Conservation (phyloP, 2,797 vertebrate genomes). For the Cynodonichthys magdalenae region DNA sequence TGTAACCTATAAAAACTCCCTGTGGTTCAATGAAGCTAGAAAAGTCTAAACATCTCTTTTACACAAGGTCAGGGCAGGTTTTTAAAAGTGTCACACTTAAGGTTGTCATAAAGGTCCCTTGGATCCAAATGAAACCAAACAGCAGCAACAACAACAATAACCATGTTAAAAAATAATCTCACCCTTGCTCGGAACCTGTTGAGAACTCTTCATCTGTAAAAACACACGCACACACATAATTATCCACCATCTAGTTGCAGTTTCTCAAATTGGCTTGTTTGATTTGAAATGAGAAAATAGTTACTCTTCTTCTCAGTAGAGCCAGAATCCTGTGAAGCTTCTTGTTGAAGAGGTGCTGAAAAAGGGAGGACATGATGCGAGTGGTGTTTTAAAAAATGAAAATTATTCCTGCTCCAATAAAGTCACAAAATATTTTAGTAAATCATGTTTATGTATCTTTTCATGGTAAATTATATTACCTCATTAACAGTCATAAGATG, state of each 20-base stretch:
- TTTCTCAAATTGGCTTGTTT: background rate
- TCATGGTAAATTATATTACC: background rate
- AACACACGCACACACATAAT: conserved; percentile 14
- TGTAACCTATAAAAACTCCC: conserved; percentile 70
- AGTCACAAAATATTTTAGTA: conserved; percentile 1
- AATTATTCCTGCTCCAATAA: background rate
- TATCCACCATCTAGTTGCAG: background rate
- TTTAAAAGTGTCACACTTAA: conserved; percentile 39
- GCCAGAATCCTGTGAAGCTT: conserved; percentile 66
- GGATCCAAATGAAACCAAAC: conserved; percentile 3
- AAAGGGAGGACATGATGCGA: background rate
- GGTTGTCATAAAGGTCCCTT: conserved; percentile 38
- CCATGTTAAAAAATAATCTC: conserved; percentile 60
- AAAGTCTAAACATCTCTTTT: conserved; percentile 59
- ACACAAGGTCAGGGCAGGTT: conserved; percentile 50
- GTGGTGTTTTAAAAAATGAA: background rate
- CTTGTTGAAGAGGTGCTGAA: conserved; percentile 67
- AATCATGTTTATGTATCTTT: background rate
- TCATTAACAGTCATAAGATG: background rate
- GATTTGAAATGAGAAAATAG: background rate
- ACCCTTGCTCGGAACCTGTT: conserved; percentile 81
- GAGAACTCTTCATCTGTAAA: conserved; percentile 71
- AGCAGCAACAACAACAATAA: conserved; percentile 5
- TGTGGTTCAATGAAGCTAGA: conserved; percentile 71
- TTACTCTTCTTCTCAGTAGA: conserved; percentile 77